phyloP scores from a whole-genome alignment of 2,113 vertebrate genomes.

The Leiothrix lutea region DNA sequence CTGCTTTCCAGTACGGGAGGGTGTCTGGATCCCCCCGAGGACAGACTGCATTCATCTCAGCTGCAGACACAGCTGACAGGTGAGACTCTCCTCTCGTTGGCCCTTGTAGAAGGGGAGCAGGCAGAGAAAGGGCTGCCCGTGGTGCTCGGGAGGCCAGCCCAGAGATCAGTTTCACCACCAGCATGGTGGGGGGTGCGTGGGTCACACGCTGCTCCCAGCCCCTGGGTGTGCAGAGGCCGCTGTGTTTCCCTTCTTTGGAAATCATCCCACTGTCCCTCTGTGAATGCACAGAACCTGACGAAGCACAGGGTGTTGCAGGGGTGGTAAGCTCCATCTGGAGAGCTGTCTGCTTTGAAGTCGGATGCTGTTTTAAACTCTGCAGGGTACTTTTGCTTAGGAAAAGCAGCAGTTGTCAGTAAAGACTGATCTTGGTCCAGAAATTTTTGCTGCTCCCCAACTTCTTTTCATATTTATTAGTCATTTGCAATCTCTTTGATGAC shows the following conservation, averaged over 20 bases:
- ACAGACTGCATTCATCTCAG: rapidly evolving
- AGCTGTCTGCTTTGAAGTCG: conserved; percentile 6
- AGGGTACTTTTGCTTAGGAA: not conserved
- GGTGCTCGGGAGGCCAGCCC: not conserved
- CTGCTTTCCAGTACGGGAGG: rapidly evolving
- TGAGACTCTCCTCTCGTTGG: not conserved
- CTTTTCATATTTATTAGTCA: not conserved
- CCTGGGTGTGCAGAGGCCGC: not conserved
- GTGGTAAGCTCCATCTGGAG: conserved; percentile 38
- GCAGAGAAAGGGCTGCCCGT: not conserved
- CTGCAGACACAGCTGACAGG: not conserved
- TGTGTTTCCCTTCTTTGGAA: not conserved
- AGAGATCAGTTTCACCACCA: not conserved
- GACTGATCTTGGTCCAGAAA: conserved; percentile 38
- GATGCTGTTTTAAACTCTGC: not conserved
- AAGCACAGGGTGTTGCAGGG: not conserved
- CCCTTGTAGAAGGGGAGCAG: not conserved
- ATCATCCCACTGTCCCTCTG: not conserved
- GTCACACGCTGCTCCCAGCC: rapidly evolving
- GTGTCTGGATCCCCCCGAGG: rapidly evolving
- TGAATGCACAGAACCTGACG: not conserved
- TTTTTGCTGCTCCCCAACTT: not conserved
- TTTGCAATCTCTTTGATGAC: conserved; percentile 14
- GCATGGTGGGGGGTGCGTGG: rapidly evolving
- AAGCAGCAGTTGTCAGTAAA: conserved; percentile 34